Conservation (phyloP, 2,888 invertebrate genomes). For the Oegoconia quadripuncta region DNA sequence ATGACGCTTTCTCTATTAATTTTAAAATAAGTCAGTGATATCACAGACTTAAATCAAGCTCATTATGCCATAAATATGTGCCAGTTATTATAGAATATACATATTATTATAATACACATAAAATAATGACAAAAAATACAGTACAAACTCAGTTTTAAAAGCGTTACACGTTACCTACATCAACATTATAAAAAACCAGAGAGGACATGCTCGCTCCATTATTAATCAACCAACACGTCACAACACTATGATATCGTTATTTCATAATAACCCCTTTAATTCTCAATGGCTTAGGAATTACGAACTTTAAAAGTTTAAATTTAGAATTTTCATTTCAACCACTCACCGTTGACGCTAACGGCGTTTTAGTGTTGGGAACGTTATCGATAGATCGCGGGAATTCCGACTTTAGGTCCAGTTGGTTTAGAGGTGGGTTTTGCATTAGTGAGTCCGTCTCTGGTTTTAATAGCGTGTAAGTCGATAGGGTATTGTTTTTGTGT, state of each 20-base stretch:
- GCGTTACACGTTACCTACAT: constrained; percentile 57
- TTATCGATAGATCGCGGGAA: constrained; percentile 23
- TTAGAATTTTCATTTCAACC: constrained; percentile 16
- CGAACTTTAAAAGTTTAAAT: rapidly evolving
- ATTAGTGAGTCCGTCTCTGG: constrained; percentile 16
- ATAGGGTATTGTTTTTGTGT: constrained; percentile 70
- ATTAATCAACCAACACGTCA: constrained; percentile 76
- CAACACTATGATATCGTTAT: constrained; percentile 74
- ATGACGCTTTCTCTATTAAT: too few relatives aligned
- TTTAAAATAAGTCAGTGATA: too few relatives aligned
- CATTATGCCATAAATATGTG: too few relatives aligned
- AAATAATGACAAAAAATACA: neutral
- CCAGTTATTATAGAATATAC: too few relatives aligned
- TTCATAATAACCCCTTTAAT: constrained; percentile 69
- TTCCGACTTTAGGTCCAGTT: constrained; percentile 23
- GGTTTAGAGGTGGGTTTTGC: constrained; percentile 21
- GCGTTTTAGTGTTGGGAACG: constrained; percentile 25
- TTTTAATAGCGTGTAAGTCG: constrained; percentile 61
- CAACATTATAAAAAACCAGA: constrained; percentile 54
- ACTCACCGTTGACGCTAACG: constrained; percentile 15
- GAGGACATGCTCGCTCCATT: constrained; percentile 68
- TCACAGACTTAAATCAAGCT: too few relatives aligned
- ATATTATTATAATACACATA: neutral
- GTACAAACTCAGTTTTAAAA: constrained; percentile 35
- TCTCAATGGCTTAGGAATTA: constrained; percentile 21